A percentile compares a stretch with the other conserved stretches of the same genome.
phyloP scores from a whole-genome alignment of 2,113 vertebrate genomes.

The Monarcha castaneiventris region DNA sequence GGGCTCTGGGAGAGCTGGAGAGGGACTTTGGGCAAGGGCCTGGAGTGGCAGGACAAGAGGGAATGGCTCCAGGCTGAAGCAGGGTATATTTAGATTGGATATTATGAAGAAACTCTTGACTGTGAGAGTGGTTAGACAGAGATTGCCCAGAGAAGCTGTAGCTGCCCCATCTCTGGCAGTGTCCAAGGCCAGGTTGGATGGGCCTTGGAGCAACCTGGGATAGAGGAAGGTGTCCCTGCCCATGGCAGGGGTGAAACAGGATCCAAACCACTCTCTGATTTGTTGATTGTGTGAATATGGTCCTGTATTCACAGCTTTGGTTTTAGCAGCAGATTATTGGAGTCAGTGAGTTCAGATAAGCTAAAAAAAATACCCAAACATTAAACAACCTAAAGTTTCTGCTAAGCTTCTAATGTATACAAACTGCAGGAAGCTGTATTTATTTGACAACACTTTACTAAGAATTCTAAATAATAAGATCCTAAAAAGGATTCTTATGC shows the following conservation, averaged over 20 bases:
- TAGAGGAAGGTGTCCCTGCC: neutral
- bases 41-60: neutral
- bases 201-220: rapidly evolving
- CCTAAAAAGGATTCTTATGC: neutral
- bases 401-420: neutral
- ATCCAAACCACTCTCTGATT: neutral
- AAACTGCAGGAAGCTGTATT: neutral
- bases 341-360: neutral
- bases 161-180: neutral
- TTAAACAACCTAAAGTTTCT: neutral
- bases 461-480: neutral
- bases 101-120: neutral
- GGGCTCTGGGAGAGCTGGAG: neutral
- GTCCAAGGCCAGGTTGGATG: rapidly evolving
- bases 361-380: neutral
- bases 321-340: neutral
- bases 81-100: neutral
- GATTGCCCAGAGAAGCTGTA: neutral
- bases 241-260: neutral
- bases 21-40: neutral
- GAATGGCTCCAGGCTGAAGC: neutral
- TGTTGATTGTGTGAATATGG: neutral
- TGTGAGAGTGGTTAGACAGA: no score
- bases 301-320: neutral
- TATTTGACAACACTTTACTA: neutral